Base-by-base conservation (phyloP, 2,113 vertebrate species). In the Microtus montanus region DNA sequence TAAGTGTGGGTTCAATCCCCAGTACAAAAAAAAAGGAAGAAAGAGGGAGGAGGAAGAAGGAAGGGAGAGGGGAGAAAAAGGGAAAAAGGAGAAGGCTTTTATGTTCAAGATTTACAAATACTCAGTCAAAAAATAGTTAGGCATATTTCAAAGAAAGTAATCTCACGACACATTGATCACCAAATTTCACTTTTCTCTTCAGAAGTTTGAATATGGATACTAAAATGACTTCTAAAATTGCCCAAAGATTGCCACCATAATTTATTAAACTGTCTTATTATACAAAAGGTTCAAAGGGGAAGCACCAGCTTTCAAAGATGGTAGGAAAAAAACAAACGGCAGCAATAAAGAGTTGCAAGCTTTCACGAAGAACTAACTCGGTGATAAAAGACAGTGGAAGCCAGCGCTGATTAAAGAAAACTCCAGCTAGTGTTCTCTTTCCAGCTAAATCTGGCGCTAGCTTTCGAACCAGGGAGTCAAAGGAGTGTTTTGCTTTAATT, bases 401-500 rank as follows among this genome's bases (percentile, higher is more conserved):
- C 47, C 66, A 92, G 1, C 74, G 68, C 73, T 79, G 66, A 92
- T 70, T 92, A 83, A 87, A 91, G 70, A 61, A 89, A 95, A 89
- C 10, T 73, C 44, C 26, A 54, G 78, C 70, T 75, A 86, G 35
- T 44, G 79, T 41, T 84, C 41, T 54, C 83, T 90, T 68, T 58
- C 75, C 77, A 79, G 71, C 61, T 75, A 30, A 86, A 94, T 73
- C 41, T 91, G 71, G 24, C 74, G 77, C 89, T 84, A 64, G 52
- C 91, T 78, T 84, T 87, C 95, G 47, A 95, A 92, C 24, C 66
- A 74, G 82, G 26, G 71, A 96, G 71, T 90, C 91, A 95, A 89
- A 92, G 92, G 73, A 95, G 73, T 35, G 63, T 7, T 91, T 70
- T 96, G 26, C 71, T 94, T 92, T 96, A 64, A 95, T 95, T 91